Percentiles rank a stretch among this genome's conserved stretches.
Conservation (phyloP, 2,888 invertebrate genomes). For the Tetragonula carbonaria region DNA sequence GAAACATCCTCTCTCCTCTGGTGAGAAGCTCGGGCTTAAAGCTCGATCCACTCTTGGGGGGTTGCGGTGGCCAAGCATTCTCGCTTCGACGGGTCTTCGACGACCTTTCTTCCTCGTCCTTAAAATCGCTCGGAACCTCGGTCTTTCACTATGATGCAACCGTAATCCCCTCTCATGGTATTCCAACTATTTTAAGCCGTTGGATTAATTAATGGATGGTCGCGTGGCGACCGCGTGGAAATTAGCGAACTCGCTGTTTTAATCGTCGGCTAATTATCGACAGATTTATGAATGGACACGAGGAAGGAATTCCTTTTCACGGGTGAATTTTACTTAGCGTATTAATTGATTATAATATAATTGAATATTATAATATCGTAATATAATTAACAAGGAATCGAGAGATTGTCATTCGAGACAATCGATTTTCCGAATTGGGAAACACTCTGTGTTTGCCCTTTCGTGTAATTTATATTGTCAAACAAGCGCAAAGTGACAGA, state of each 20-base stretch:
- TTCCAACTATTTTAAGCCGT: conserved; percentile 64
- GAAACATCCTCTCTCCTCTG: not conserved
- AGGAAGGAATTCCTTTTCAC: too few species aligned
- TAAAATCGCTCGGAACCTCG: not conserved
- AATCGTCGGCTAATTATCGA: not conserved
- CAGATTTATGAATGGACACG: not conserved
- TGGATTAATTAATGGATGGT: conserved; percentile 62
- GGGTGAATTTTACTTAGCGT: too few species aligned
- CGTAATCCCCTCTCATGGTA: conserved; percentile 20
- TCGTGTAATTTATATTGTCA: not conserved
- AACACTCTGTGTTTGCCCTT: too few species aligned
- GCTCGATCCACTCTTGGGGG: not conserved
- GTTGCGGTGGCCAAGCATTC: not conserved
- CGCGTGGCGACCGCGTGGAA: conserved; percentile 46
- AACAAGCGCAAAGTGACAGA: not conserved
- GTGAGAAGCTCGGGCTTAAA: not conserved
- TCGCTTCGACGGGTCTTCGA: conserved; percentile 1
- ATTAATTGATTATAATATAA: too few species aligned
- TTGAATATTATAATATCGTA: too few species aligned
- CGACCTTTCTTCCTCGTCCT: not conserved
- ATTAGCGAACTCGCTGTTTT: conserved; percentile 47
- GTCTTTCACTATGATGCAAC: not conserved
- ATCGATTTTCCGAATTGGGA: not conserved
- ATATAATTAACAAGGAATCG: not conserved
- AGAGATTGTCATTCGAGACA: not conserved